Conservation (phyloP, 2,113 vertebrate genomes). For the Amblyornis subalaris region DNA sequence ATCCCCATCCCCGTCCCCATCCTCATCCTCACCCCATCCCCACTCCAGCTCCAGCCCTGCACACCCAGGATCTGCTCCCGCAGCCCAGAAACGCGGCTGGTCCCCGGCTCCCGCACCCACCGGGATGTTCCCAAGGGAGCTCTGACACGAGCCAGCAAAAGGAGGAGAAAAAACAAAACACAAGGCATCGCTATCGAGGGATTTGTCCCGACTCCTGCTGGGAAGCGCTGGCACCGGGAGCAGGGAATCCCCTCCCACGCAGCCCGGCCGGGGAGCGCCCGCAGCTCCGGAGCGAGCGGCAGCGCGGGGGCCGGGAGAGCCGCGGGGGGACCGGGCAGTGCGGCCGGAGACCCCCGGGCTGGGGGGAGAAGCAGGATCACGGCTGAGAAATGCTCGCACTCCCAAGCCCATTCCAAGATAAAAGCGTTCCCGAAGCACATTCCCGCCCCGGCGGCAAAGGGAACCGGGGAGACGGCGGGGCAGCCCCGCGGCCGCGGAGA, state of each 20-base stretch:
- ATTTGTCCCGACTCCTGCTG: background rate
- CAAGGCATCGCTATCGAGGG: background rate
- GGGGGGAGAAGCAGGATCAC: background rate
- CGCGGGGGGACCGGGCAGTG: background rate
- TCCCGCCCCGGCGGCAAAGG: background rate
- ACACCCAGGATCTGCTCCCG: no score
- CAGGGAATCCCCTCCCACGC: background rate
- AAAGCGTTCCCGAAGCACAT: background rate
- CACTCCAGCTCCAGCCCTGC: background rate
- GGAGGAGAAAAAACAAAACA: background rate
- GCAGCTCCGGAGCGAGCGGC: background rate
- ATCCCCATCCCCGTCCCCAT: no score
- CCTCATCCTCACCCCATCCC: background rate
- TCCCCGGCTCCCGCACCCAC: background rate
- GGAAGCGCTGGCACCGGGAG: background rate
- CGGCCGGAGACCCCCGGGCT: background rate
- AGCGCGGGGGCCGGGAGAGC: background rate
- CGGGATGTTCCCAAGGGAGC: background rate
- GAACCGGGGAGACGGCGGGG: background rate
- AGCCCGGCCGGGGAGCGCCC: background rate
- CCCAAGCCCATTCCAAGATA: fast-evolving
- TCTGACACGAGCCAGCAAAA: background rate
- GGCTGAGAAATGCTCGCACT: fast-evolving
- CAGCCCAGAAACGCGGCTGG: background rate
- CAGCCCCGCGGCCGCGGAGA: background rate